A percentile compares a stretch with the other conserved stretches of the same genome.
Evolutionary conservation across 2,797 vertebrate genomes (phyloP).

Genomic region (Characodon lateralis): DNA sequence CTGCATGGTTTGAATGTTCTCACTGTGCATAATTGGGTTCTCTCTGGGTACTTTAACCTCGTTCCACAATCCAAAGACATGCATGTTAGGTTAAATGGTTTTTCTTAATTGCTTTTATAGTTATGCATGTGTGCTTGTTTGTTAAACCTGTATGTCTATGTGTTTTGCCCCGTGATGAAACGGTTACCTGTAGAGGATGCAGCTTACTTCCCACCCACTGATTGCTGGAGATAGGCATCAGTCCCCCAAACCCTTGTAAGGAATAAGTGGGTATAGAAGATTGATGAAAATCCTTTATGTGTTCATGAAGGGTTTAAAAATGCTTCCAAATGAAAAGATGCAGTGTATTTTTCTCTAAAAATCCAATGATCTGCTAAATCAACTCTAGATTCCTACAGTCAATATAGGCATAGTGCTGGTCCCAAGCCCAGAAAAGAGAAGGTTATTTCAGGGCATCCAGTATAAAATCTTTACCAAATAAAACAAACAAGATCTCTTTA

Average conservation of each 20-base stretch:
- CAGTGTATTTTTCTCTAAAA: no score
- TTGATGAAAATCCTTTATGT: no score
- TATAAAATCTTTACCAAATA: no score
- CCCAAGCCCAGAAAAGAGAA: no score
- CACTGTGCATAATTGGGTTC: not conserved
- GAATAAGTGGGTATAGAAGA: no score
- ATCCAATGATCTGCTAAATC: no score
- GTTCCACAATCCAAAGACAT: not conserved
- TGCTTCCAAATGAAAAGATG: no score
- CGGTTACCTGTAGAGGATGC: not conserved
- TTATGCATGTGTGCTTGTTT: not conserved
- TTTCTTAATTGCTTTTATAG: not conserved
- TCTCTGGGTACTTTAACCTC: not conserved
- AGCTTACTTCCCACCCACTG: not conserved
- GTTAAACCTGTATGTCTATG: not conserved
- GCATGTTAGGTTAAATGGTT: not conserved
- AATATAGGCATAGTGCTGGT: no score
- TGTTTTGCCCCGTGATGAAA: not conserved
- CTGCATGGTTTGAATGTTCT: not conserved
- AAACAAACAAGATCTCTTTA: no score
- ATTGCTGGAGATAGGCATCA: not conserved
- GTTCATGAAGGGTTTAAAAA: no score
- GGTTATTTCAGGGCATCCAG: no score
- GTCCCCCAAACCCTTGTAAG: not conserved
- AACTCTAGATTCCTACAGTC: no score